Evolutionary conservation across 2,797 vertebrate genomes (phyloP).

Genomic region (Percopsis omiscomaycus): DNA sequence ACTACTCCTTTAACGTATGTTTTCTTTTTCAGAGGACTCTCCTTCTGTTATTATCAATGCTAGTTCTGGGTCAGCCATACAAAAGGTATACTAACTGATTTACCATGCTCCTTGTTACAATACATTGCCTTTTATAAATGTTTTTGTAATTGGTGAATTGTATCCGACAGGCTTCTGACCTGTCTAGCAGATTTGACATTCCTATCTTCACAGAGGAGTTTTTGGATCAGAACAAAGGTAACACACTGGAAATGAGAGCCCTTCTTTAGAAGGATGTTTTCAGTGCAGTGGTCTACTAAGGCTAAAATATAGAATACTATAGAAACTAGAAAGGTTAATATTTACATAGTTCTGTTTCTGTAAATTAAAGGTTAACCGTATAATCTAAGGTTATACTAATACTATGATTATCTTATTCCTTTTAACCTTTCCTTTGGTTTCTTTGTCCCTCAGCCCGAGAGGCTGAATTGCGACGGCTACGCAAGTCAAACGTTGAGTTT

Average conservation of each 20-base stretch:
- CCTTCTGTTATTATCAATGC: constrained; percentile 74
- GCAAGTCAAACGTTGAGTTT: constrained; percentile 95
- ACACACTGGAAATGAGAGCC: constrained; percentile 1
- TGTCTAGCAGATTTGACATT: constrained; percentile 86
- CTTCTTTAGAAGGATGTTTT: neutral
- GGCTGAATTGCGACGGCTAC: constrained; percentile 90
- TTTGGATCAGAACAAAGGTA: constrained; percentile 98
- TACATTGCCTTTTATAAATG: neutral
- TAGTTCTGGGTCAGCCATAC: constrained; percentile 64
- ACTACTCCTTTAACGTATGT: neutral
- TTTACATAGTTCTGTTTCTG: neutral
- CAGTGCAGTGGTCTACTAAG: neutral
- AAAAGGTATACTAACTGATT: constrained; percentile 67
- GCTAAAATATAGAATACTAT: neutral
- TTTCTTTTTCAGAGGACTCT: constrained; percentile 73
- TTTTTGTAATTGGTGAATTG: constrained; percentile 6
- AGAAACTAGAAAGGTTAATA: neutral
- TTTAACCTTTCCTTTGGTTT: neutral
- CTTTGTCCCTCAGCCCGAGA: constrained; percentile 82
- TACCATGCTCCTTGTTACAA: neutral
- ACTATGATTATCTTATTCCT: neutral
- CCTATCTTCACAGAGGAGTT: constrained; percentile 99
- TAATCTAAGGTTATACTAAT: neutral
- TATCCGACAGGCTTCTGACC: constrained; percentile 75
- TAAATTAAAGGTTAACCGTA: neutral